Evolutionary conservation across 2,113 vertebrate species (phyloP).

Genomic region (Phrynosoma blainvillii): DNA sequence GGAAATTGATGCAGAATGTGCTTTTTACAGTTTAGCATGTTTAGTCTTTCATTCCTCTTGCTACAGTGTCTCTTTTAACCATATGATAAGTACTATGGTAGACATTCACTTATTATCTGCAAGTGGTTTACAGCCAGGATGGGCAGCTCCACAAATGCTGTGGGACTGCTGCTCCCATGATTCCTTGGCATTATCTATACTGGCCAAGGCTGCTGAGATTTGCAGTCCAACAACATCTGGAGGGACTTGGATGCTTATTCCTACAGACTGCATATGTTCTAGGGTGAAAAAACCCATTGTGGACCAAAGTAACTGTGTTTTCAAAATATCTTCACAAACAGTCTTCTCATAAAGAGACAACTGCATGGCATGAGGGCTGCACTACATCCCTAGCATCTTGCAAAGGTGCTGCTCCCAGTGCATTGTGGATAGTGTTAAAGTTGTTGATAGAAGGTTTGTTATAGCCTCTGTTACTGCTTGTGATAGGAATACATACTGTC

Average conservation of each 20-base stretch:
- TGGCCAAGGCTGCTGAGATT: not conserved
- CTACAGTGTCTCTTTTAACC: not conserved
- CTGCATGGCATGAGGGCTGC: too few species aligned
- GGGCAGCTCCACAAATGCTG: not conserved
- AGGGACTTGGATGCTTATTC: not conserved
- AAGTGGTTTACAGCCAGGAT: not conserved
- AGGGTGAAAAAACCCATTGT: not conserved
- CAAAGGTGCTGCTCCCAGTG: too few species aligned
- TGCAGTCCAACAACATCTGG: not conserved
- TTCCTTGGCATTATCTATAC: not conserved
- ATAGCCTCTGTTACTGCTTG: too few species aligned
- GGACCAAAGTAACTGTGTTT: not conserved
- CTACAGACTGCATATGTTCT: not conserved
- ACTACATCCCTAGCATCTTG: too few species aligned
- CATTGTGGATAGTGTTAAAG: too few species aligned
- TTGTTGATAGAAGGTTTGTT: too few species aligned
- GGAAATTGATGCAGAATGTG: conserved; percentile 37
- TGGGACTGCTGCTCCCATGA: not conserved
- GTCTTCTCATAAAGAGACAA: not conserved
- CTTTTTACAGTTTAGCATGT: conserved; percentile 35
- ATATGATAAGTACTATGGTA: not conserved
- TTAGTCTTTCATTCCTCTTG: conserved; percentile 10
- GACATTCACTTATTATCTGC: not conserved
- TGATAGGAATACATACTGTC: too few species aligned
- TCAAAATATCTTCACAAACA: not conserved